Conservation (phyloP, 2,888 invertebrate genomes). For the Drosophila antonietae region DNA sequence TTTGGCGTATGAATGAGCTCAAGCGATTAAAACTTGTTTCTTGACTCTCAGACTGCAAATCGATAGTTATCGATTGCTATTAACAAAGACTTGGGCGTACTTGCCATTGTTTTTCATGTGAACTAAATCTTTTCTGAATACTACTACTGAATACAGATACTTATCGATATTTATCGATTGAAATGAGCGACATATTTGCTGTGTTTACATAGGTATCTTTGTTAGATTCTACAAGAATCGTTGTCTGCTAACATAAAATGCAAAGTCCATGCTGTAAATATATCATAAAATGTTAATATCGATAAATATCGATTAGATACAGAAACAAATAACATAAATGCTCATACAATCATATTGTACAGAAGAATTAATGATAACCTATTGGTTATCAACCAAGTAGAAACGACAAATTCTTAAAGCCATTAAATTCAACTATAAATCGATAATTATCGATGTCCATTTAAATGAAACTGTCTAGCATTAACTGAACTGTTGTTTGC, state of each 20-base stretch:
- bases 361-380: background rate
- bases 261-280: background rate
- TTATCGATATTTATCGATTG: constrained; percentile 2
- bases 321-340: no score
- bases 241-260: background rate
- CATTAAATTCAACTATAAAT: background rate
- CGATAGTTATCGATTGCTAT: background rate
- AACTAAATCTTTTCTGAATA: no score
- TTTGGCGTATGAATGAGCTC: background rate
- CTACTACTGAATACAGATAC: no score
- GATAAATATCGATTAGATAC: background rate
- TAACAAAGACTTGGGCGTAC: no score
- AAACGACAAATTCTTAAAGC: background rate
- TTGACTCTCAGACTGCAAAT: background rate
- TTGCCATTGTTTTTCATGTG: no score
- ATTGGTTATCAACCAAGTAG: background rate
- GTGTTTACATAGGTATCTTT: no score
- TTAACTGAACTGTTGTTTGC: background rate
- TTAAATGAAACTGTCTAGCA: background rate
- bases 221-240: background rate
- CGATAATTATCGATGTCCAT: constrained; percentile 2
- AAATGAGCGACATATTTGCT: background rate
- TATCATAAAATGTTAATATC: background rate
- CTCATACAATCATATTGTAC: background rate
- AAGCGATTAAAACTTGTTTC: background rate